Base-by-base conservation (phyloP, 2,113 vertebrate species). In the Gasterosteus aculeatus region DNA sequence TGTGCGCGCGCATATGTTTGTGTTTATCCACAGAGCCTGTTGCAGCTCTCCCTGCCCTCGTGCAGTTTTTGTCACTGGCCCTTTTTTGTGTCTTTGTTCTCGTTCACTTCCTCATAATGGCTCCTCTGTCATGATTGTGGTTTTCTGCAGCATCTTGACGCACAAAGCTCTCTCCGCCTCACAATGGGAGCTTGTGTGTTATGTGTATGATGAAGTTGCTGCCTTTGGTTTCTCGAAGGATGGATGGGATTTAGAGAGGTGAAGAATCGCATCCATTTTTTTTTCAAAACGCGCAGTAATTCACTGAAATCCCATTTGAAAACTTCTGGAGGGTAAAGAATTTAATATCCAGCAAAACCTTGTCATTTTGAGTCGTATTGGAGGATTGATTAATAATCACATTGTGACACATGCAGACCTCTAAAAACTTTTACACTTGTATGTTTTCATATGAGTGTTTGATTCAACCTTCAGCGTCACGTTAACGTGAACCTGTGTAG, bases 51-150 rank as follows among this genome's bases (percentile, higher is more conserved):
- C 61, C 56, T 66, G 72, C 61, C 56, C 33, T 53, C 60, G 75
- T 59, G 67, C 81, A 77, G 69, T 51, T 31, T 69, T 72, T 78
- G 70, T 78, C 75, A 75, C 56, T 66, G 69, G 72, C 53, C 62
- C 49, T 79, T 80, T 68, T 81, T 80, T 53, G 14, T 46, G 14
- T 86, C 84, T 87, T 26, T 72, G 72, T 75, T 87, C 71, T 85
- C 67, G 63, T 80, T 81, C 15, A 31, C 69, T 78, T 41, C 71
- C 72, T 88, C 77, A 83, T 87, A 84, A 88, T 83, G 67, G 75
- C 80, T 74, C 80, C 78, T 77, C 76, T 81, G 87, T 89, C 82
- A 80, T 78, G 77, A 84, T 82, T 90, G 86, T 87, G 81, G 81
- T 85, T 88, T 76, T 84, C 69, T 86, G 82, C 78, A 78, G 58